A percentile compares a stretch with the other conserved stretches of the same genome.
These are phyloP conservation scores for Drosophila paulistorum DNA, from an alignment of 1,140 invertebrate species.

Conservation along the genomic window DNA sequence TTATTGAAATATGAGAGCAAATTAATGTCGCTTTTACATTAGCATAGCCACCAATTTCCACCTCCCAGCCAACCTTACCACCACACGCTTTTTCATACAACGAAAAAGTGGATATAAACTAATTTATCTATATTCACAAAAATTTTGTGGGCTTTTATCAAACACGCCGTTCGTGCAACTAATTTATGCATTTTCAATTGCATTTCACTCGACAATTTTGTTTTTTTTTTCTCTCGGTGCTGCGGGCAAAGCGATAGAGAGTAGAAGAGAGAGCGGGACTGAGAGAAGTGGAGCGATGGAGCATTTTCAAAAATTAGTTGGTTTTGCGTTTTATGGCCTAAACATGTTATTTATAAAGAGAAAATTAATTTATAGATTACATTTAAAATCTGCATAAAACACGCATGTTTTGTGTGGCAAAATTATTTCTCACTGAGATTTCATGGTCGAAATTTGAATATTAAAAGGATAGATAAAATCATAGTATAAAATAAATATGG, in stretches of 20 bases:
- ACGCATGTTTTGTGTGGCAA: conserved; percentile 5
- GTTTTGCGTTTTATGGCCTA: conserved; percentile 29
- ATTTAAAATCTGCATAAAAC: conserved; percentile 23
- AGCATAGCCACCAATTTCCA: conserved; percentile 25
- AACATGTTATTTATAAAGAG: conserved; percentile 45
- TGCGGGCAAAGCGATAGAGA: background rate
- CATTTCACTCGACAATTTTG: conserved; percentile 37
- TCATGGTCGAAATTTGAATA: background rate
- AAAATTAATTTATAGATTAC: conserved; percentile 43
- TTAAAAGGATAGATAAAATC: background rate
- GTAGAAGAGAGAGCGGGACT: background rate
- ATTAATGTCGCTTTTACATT: conserved; percentile 54
- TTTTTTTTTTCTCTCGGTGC: background rate
- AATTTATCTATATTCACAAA: conserved; percentile 39
- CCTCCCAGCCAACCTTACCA: too few species aligned
- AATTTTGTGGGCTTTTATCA: conserved; percentile 5
- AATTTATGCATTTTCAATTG: conserved; percentile 59
- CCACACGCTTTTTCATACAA: too few species aligned
- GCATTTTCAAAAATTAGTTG: conserved; percentile 45
- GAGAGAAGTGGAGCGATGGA: background rate
- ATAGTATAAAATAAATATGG: background rate
- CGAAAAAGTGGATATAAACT: conserved; percentile 25
- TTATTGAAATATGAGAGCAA: conserved; percentile 55
- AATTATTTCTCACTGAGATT: conserved; percentile 18
- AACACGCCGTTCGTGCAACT: conserved; percentile 15